These are phyloP conservation scores for Phocoena sinus DNA, from an alignment of 2,113 vertebrate species.

Conservation along the genomic window DNA sequence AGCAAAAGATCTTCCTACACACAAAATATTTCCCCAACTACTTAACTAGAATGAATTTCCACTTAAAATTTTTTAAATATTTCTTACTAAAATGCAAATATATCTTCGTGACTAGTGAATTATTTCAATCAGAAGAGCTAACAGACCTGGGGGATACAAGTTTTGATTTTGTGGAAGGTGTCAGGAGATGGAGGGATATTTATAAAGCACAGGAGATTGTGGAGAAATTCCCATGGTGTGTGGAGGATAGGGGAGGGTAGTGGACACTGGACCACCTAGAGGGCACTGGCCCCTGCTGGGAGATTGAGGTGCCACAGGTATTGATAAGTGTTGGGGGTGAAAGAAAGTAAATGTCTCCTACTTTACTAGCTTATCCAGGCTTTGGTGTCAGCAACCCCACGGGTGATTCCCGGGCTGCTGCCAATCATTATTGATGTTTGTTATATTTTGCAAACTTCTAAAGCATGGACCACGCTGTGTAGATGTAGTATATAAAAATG, in stretches of 20 bases:
- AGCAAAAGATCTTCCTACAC: background rate
- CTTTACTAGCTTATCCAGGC: background rate
- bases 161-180: background rate
- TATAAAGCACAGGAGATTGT: background rate
- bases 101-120: background rate
- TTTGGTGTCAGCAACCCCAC: background rate
- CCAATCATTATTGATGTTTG: background rate
- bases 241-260: accelerated
- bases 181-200: background rate
- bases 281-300: background rate
- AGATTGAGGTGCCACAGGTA: background rate
- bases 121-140: background rate
- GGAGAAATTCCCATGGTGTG: background rate
- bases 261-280: background rate
- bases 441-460: background rate
- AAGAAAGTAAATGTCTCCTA: background rate
- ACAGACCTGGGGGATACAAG: no score
- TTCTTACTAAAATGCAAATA: background rate
- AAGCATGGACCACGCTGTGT: background rate
- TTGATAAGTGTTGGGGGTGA: background rate
- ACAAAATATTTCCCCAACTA: background rate
- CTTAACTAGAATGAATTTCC: background rate
- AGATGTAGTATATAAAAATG: background rate
- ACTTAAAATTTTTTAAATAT: background rate
- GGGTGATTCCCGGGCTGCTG: background rate